Percentiles rank a stretch among this genome's conserved stretches.
Evolutionary conservation across 2,888 invertebrate genomes (phyloP).

Genomic region (Drosophila mayaguana): DNA sequence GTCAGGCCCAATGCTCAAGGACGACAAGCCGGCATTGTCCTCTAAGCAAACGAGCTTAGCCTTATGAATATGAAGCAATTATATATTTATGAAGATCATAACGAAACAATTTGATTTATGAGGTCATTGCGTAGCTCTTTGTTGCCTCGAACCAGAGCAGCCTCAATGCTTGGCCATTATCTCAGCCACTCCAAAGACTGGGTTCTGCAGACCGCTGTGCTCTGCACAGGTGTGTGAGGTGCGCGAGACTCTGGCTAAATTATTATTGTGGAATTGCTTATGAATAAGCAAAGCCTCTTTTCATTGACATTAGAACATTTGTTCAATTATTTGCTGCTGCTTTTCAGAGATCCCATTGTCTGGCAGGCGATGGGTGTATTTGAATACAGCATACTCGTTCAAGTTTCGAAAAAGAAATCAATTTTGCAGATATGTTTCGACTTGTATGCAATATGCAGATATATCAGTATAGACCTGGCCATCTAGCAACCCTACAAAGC

Average conservation of each 20-base stretch:
- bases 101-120: slow-evolving; percentile 71
- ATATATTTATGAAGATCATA: slow-evolving; percentile 79
- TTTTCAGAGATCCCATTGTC: neutral
- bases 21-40: slow-evolving; percentile 58
- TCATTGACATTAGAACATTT: neutral
- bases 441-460: neutral
- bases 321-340: neutral
- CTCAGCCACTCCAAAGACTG: slow-evolving; percentile 15
- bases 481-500: too few relatives aligned
- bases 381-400: neutral
- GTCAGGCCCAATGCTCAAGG: slow-evolving; percentile 53
- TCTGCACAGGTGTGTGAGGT: slow-evolving; percentile 42
- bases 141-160: neutral
- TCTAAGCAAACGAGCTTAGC: slow-evolving; percentile 17
- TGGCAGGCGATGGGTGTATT: neutral
- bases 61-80: slow-evolving; percentile 76
- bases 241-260: neutral
- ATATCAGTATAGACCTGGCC: too few relatives aligned
- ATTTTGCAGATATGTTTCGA: neutral
- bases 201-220: slow-evolving; percentile 55
- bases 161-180: slow-evolving; percentile 6
- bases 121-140: slow-evolving; percentile 62
- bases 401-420: neutral
- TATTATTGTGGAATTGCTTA: neutral
- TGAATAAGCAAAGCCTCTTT: neutral